Evolutionary conservation across 2,113 vertebrate species (phyloP), one percentile per base, ranked within the genome.

Genomic region (Hypomesus transpacificus): DNA sequence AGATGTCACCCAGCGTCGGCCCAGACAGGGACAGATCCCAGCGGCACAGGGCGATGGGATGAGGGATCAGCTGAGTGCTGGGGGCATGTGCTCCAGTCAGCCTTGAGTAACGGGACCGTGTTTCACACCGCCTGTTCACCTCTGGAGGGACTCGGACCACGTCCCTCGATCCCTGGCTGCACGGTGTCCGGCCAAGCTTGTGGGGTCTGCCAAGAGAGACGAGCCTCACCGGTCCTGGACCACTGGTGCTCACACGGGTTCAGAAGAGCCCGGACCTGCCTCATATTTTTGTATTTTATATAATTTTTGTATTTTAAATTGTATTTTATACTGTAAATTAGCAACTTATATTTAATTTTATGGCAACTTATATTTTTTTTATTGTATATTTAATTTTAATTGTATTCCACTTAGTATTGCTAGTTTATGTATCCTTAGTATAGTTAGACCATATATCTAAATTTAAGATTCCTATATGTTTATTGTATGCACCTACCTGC

Each of bases 11-110:
- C 24, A 61, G 59, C 59, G 24, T 61, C 14, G 5, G 24, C 68
- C 78, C 73, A 82, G 79, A 81, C 83, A 82, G 73, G 51, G 74
- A 72, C 63, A 75, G 72, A 86, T 83, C 82, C 86, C 84, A 78
- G 77, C 61, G 70, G 88, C 73, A 76, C 13, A 53, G 66, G 74
- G 84, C 77, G 82, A 84, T 81, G 81, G 79, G 84, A 80, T 61
- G 82, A 85, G 73, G 80, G 76, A 74, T 85, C 62, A 53, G 75
- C 74, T 72, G 74, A 83, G 73, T 68, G 66, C 78, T 79, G 80
- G 67, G 66, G 76, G 76, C 75, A 77, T 76, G 85, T 66, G 31
- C 81, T 87, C 76, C 28, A 76, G 76, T 85, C 82, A 75, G 74
- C 74, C 78, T 76, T 68, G 73, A 70, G 80, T 84, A 83, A 84